phyloP scores from a whole-genome alignment of 64 coral and sea anemone genomes.

The Dendronephthya gigantea region DNA sequence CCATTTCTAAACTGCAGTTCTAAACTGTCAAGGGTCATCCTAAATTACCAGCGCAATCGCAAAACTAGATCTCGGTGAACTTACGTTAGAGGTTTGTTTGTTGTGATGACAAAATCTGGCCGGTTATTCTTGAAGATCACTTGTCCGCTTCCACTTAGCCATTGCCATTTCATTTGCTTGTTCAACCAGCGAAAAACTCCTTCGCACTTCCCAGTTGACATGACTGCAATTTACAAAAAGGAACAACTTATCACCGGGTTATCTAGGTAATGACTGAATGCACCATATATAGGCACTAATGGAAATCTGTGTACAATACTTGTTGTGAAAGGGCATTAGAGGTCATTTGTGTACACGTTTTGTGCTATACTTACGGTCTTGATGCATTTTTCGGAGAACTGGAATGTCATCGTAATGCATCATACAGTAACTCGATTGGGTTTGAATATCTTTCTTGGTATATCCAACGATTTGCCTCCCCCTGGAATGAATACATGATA shows the following conservation, averaged over 20 bases:
- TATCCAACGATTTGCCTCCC: constrained; percentile 78
- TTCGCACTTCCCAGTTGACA: constrained; percentile 79
- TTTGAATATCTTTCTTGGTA: constrained; percentile 77
- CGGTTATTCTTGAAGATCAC: constrained; percentile 93
- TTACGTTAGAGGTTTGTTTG: constrained; percentile 86
- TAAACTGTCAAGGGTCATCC: too few species aligned
- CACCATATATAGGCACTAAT: too few species aligned
- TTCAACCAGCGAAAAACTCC: constrained; percentile 91
- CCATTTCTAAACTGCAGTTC: too few species aligned
- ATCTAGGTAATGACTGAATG: too few species aligned
- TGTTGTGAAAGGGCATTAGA: too few species aligned
- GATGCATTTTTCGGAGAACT: constrained; percentile 66
- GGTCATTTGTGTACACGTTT: neutral
- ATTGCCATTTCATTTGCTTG: constrained; percentile 97
- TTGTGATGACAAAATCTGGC: constrained; percentile 94
- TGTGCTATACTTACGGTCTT: constrained; percentile 70
- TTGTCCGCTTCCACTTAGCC: constrained; percentile 88
- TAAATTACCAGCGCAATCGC: too few species aligned
- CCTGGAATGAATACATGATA: constrained; percentile 27
- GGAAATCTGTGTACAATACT: too few species aligned
- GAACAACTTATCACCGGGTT: neutral
- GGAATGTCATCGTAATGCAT: constrained; percentile 98
- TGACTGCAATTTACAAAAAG: constrained; percentile 39
- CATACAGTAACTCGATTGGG: constrained; percentile 96
- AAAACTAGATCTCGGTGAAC: too few species aligned